Evolutionary conservation across 2,113 vertebrate genomes (phyloP), one percentile per base, ranked within the genome.

Genomic region (Istiophorus platypterus): DNA sequence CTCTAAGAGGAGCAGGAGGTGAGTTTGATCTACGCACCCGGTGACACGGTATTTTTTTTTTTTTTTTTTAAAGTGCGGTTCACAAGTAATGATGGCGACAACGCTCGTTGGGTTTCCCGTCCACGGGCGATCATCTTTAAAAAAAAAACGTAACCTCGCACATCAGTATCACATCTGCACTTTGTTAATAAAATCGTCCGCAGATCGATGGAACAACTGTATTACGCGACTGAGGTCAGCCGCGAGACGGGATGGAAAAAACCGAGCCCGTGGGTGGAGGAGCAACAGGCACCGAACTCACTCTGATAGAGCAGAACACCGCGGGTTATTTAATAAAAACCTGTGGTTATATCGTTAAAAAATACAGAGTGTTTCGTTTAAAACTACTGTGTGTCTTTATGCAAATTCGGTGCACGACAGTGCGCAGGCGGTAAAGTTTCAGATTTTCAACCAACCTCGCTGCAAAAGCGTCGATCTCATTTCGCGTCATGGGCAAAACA

Each of bases 1-100:
- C 0, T 7, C 2, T 2, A 14, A 5, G 1, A 8, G 1, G 20
- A 20, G 15, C 37, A 17, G 7, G 18, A 65, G 52, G 72, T 67
- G 27, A 5, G 76, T 67, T 82, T 77, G 74, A 90, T 85, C 31
- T 81, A 45, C 8, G 1, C 62, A 82, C 84, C 78, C n/a, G 24
- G 6, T 73, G 59, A 58, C 69, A 34, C 52, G 59, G 58, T 47
- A 14, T 15, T 12, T 37, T 37, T 5, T 37, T 37, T 37, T n/a
- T n/a, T n/a, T n/a, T n/a, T n/a, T n/a, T n/a, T n/a, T n/a, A 12
- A 8, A 45, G 24, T 52, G 29, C 24, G 9, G 41, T 59, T 59
- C 57, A 42, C 1, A 29, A 14, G 31, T 9, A 27, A 37, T 56
- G 12, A 34, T 34, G 6, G 1, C 54, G 14, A 13, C 2, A 20